phyloP scores from a whole-genome alignment of 2,113 vertebrate genomes.

The Scolopax mira region DNA sequence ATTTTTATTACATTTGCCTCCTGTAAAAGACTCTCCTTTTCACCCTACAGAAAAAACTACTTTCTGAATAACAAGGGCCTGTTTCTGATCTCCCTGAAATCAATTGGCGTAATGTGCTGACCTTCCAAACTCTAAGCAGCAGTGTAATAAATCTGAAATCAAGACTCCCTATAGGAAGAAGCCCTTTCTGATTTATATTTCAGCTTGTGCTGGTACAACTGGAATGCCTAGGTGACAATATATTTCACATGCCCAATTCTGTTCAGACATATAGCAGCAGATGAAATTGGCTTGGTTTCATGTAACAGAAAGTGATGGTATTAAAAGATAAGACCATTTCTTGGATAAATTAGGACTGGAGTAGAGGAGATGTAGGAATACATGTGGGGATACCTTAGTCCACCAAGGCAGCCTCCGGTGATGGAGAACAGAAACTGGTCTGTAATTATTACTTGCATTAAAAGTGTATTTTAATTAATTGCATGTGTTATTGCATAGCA shows the following conservation, averaged over 20 bases:
- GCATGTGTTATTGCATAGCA: background rate
- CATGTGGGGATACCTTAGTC: background rate
- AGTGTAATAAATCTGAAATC: constrained; percentile 2
- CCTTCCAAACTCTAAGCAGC: background rate
- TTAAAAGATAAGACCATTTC: background rate
- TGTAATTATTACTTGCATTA: background rate
- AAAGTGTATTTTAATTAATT: background rate
- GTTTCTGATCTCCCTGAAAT: background rate
- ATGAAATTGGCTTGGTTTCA: background rate
- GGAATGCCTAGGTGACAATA: background rate
- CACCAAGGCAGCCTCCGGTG: background rate
- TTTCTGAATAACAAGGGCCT: background rate
- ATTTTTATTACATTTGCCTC: background rate
- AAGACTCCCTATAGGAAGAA: background rate
- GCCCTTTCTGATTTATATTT: constrained; percentile 8
- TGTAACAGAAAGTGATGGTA: background rate
- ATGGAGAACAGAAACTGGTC: background rate
- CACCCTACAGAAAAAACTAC: background rate
- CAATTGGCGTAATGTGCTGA: background rate
- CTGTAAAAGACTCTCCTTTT: background rate
- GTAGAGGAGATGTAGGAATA: background rate
- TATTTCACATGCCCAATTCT: background rate
- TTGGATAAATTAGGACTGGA: background rate
- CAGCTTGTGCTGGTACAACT: background rate
- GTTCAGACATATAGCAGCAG: background rate